Base-by-base conservation (phyloP, 2,113 vertebrate species). In the Machaerirhynchus nigripectus region DNA sequence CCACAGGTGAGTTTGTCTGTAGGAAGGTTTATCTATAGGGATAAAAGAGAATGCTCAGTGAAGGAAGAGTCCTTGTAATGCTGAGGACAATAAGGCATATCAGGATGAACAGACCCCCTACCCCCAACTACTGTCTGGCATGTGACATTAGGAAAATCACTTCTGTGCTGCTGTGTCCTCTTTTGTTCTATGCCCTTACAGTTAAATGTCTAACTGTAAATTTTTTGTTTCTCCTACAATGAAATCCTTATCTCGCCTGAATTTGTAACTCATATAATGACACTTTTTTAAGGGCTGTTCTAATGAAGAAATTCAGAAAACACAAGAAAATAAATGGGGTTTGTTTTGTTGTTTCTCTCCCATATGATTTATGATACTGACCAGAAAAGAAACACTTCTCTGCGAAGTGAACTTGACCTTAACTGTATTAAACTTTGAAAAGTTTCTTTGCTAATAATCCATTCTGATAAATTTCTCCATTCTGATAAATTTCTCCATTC, bases 1-100 rank as follows among this genome's bases (percentile, higher is more conserved):
- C 99, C 99, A 84, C 99, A 99, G 99, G 99, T 99, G 96, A 97
- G 92, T 96, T 90, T 40, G 14, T 53, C 11, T 30, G 9, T 71
- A 85, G 70, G 28, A 77, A 86, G 28, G 6, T 53, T 21, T 68
- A 7, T 78, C 28, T 83, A 0, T 47, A 35, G 55, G 24, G 17
- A 6, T 68, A 39, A 33, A 53, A n/a, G 42, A 64, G 33, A 86
- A 71, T 39, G 15, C 31, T 39, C 31, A n/a, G 20, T 86, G 64
- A 65, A 79, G 67, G 76, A 93, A 39, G 40, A 39, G 59, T 18
- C 11, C 11, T 13, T 94, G 59, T 68, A 47, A 20, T 15, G n/a
- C 27, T 28, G 22, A 44, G 30, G 82, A 40, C 44, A 90, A 11
- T 42, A 35, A n/a, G 17, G 11, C 35, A 13, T 70, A 47, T 9